phyloP scores from a whole-genome alignment of 2,888 invertebrate genomes.

The Diaperis boleti region DNA sequence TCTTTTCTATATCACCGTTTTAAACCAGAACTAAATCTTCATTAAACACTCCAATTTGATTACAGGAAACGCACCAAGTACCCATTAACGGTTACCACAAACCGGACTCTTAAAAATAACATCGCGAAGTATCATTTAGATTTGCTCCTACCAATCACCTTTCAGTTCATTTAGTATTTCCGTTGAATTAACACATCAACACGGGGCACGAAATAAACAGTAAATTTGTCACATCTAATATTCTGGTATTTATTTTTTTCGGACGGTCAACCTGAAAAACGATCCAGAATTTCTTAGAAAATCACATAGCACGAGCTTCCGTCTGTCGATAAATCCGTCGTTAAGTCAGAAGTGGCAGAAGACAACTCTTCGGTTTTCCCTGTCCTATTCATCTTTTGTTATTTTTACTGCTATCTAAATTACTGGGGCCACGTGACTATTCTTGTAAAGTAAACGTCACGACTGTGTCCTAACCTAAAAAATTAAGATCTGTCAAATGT shows the following conservation, averaged over 20 bases:
- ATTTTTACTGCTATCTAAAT: not conserved
- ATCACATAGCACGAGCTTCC: slow-evolving; percentile 2
- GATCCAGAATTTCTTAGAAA: slow-evolving; percentile 1
- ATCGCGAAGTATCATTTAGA: too few species aligned
- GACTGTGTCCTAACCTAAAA: too few species aligned
- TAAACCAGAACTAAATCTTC: too few species aligned
- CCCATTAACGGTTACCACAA: too few species aligned
- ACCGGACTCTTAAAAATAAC: too few species aligned
- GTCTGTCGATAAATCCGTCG: not conserved
- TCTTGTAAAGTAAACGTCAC: too few species aligned
- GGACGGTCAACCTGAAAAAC: not conserved
- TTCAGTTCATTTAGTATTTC: too few species aligned
- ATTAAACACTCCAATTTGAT: too few species aligned
- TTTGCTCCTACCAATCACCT: not conserved
- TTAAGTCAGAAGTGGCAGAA: not conserved
- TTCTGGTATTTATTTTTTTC: not conserved
- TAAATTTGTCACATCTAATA: not conserved
- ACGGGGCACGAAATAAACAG: not conserved
- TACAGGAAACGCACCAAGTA: too few species aligned
- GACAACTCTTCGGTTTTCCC: not conserved
- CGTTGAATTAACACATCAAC: not conserved
- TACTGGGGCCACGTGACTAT: too few species aligned
- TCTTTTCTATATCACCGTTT: too few species aligned
- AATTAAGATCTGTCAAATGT: too few species aligned
- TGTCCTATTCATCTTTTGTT: not conserved